phyloP scores from a whole-genome alignment of 2,113 vertebrate genomes.

The Menidia beryllina region DNA sequence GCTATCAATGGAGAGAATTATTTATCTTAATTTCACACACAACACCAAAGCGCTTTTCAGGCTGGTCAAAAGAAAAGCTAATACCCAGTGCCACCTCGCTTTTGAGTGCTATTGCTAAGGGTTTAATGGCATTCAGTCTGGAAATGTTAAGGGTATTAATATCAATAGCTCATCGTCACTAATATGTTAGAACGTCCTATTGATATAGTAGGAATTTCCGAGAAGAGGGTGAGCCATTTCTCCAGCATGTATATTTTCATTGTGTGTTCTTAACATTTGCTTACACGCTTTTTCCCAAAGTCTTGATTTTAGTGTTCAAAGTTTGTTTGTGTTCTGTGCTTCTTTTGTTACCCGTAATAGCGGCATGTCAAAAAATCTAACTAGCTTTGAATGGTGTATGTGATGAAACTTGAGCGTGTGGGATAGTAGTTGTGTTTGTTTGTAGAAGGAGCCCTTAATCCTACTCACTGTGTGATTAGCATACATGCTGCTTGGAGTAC shows the following conservation, averaged over 20 bases:
- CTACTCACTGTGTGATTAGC: constrained; percentile 35
- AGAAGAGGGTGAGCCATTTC: constrained; percentile 14
- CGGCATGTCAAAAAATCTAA: constrained; percentile 25
- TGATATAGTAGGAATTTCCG: constrained; percentile 21
- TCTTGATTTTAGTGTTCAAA: constrained; percentile 33
- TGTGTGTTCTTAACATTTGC: constrained; percentile 32
- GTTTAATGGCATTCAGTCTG: not conserved
- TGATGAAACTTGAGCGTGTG: constrained; percentile 1
- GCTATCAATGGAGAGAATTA: constrained; percentile 26
- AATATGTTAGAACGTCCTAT: constrained; percentile 17
- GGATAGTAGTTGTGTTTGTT: not conserved
- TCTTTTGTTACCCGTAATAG: constrained; percentile 16
- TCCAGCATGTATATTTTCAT: constrained; percentile 16
- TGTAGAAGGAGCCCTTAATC: constrained; percentile 15
- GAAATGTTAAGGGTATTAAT: not conserved
- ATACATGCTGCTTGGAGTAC: constrained; percentile 23
- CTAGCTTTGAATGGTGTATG: constrained; percentile 15
- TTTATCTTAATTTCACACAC: constrained; percentile 23
- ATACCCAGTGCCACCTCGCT: not conserved
- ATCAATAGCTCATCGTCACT: not conserved
- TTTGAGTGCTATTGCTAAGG: no score
- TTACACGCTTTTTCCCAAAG: constrained; percentile 30
- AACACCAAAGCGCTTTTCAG: constrained; percentile 5
- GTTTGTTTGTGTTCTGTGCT: constrained; percentile 29
- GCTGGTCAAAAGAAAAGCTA: not conserved